Conservation (phyloP, 2,888 invertebrate genomes). For the Nemotelus pantherinus region DNA sequence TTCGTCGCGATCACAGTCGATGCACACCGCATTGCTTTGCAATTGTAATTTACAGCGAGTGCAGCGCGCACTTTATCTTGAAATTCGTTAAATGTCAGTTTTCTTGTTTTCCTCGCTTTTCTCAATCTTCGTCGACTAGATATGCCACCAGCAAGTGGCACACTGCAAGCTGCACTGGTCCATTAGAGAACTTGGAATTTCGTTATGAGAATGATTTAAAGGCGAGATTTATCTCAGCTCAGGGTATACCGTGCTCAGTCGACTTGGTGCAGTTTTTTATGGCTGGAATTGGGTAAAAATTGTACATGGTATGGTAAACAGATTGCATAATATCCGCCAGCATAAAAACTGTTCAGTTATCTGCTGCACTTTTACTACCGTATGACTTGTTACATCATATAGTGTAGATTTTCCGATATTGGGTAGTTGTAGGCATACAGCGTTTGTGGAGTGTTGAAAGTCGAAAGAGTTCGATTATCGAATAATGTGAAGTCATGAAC, state of each 20-base stretch:
- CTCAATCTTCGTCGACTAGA: conserved; percentile 6
- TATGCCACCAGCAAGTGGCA: conserved; percentile 5
- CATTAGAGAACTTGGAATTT: conserved; percentile 13
- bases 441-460: neutral
- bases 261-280: conserved; percentile 34
- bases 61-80: conserved; percentile 43
- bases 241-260: conserved; percentile 10
- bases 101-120: conserved; percentile 45
- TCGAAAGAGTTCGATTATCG: neutral
- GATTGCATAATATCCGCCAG: conserved; percentile 14
- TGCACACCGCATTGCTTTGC: conserved; percentile 24
- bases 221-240: conserved; percentile 40
- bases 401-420: neutral
- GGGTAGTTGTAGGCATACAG: neutral
- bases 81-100: conserved; percentile 47
- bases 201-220: conserved; percentile 27
- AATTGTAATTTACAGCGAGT: conserved; percentile 39
- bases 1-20: conserved; percentile 30
- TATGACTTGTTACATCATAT: conserved; percentile 3
- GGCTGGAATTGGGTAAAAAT: conserved; percentile 36
- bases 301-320: conserved; percentile 22
- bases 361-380: neutral
- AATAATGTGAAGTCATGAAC: neutral
- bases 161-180: neutral
- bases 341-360: neutral